A percentile compares a stretch with the other conserved stretches of the same genome.
Evolutionary conservation across 2,113 vertebrate species (phyloP).

Genomic region (Tachycineta bicolor): DNA sequence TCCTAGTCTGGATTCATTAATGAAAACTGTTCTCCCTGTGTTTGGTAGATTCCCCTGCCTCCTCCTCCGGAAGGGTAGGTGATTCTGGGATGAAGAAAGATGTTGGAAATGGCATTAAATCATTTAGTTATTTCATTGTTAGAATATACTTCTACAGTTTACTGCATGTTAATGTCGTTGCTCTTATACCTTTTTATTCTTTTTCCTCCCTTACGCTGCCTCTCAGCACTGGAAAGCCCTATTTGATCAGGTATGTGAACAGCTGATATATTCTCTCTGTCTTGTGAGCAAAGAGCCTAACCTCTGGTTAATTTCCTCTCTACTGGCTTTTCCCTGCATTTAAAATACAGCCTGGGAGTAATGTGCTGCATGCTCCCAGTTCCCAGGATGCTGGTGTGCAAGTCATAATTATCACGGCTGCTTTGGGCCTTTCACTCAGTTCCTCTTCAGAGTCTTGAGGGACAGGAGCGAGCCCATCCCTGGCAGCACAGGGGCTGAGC

Average conservation of each 20-base stretch:
- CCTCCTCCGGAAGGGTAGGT: conserved; percentile 55
- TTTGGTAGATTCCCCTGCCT: conserved; percentile 58
- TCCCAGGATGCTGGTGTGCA: background rate
- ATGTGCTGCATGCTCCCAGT: background rate
- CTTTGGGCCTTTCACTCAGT: background rate
- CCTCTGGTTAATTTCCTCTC: background rate
- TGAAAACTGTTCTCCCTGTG: conserved; percentile 39
- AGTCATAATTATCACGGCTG: background rate
- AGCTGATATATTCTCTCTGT: conserved; percentile 36
- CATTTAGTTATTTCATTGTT: conserved; percentile 29
- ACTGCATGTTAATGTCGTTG: conserved; percentile 14
- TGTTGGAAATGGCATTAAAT: conserved; percentile 47
- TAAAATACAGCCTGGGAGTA: background rate
- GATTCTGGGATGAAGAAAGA: conserved; percentile 56
- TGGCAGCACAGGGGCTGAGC: background rate
- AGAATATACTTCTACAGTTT: conserved; percentile 12
- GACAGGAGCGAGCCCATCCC: background rate
- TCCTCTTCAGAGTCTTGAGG: background rate
- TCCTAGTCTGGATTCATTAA: conserved; percentile 48
- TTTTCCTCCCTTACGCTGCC: conserved; percentile 59
- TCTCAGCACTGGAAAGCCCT: conserved; percentile 88
- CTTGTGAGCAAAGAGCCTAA: conserved; percentile 15
- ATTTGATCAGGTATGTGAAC: conserved; percentile 87
- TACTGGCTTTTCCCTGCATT: background rate
- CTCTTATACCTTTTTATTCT: conserved; percentile 58